Evolutionary conservation across 1,140 invertebrate species (phyloP), one percentile per base, ranked within the genome.

Genomic region (Aplysia californica): DNA sequence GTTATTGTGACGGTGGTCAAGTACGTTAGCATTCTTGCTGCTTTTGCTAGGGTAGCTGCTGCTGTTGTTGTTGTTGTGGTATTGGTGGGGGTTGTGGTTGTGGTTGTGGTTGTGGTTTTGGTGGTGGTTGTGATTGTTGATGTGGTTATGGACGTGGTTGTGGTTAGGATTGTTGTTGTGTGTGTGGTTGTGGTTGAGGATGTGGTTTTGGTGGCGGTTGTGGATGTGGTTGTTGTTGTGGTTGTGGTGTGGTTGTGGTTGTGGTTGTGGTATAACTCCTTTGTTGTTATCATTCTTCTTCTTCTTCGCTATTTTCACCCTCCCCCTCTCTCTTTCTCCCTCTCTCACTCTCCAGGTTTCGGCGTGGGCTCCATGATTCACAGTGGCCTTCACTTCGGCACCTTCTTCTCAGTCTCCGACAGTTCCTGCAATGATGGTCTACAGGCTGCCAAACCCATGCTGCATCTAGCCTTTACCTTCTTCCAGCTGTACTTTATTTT

Each of bases 401-500:
- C 83, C 72, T 83, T 80, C 58, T 83, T 87, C 26, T 80, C 84
- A 39, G 66, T 77, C 33, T 55, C 88, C 21, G 93, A 92, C 85
- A 96, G 96, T 90, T 94, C 96, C 84, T 95, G 97, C 70, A 91
- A 97, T 59, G 93, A 94, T 75, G 95, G 95, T 33, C 92, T 98
- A n/a, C 96, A 77, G 79, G 95, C 95, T 31, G 92, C 98, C n/a
- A 96, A 97, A 90, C 96, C 96, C 36, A 91, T 98, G 78, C 92
- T 98, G 10, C 96, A 98, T 86, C 96, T 98, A 93, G 93, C 97
- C 39, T 99, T 98, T 91, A 98, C 97, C 20, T 98, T 99, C 86
- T 96, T 96, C 93, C 97, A 99, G 90, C 98, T 98, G 95, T 98
- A 98, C 86, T 99, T 98, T 87, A 97, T 99, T 86, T 99, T 99